Conservation (phyloP, 1,140 invertebrate species). For the Cecropterus lyciades region DNA sequence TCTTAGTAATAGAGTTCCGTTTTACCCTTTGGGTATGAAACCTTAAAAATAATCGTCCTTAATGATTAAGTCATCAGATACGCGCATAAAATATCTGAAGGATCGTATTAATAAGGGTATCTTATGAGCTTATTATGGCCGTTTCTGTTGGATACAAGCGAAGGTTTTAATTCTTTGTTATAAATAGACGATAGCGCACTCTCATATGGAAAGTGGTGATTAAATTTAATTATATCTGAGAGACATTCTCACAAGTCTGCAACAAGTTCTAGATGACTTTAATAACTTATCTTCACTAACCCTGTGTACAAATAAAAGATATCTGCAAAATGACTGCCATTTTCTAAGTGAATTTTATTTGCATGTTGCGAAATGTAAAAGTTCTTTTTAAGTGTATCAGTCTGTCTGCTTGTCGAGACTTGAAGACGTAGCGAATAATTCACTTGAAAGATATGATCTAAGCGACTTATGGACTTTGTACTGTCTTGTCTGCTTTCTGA, state of each 20-base stretch:
- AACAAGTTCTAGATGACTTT: conserved; percentile 5
- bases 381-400: too few species aligned
- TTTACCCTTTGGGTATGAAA: too few species aligned
- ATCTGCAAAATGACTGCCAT: too few species aligned
- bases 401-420: too few species aligned
- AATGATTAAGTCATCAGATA: conserved; percentile 27
- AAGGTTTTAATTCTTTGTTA: conserved; percentile 29
- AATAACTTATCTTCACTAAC: neutral
- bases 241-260: neutral
- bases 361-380: too few species aligned
- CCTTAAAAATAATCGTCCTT: conserved; percentile 26
- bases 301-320: too few species aligned
- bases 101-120: conserved; percentile 25
- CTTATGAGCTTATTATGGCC: conserved; percentile 19
- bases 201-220: conserved; percentile 14
- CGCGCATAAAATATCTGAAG: conserved; percentile 14
- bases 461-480: too few species aligned
- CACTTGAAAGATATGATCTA: too few species aligned
- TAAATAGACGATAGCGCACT: conserved; percentile 9
- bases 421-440: too few species aligned
- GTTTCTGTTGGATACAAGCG: neutral
- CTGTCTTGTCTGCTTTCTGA: too few species aligned
- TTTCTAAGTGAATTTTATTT: too few species aligned
- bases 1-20: too few species aligned
- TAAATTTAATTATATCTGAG: conserved; percentile 22